phyloP scores from a whole-genome alignment of 1,140 invertebrate genomes.

The Drosophila pectinifera region DNA sequence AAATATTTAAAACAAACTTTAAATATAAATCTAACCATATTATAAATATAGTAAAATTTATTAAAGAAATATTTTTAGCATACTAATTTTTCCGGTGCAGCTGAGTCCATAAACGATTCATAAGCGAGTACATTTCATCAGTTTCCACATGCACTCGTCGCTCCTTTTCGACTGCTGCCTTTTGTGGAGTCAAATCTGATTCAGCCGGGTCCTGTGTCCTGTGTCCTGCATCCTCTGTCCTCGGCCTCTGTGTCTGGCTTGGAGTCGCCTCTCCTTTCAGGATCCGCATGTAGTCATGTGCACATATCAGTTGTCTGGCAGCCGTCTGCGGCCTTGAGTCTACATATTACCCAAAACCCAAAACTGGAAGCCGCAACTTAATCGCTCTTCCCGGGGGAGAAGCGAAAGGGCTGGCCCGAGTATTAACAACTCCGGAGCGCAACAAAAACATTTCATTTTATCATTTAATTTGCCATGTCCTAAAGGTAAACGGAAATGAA shows the following conservation, averaged over 20 bases:
- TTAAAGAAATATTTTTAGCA: not conserved
- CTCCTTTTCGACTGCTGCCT: slow-evolving; percentile 55
- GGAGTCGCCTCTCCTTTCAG: slow-evolving; percentile 36
- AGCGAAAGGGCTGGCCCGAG: slow-evolving; percentile 10
- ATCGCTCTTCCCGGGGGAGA: slow-evolving; percentile 51
- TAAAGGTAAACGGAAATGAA: slow-evolving; percentile 33
- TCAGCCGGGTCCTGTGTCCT: slow-evolving; percentile 33
- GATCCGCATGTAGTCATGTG: slow-evolving; percentile 72
- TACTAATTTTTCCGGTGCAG: slow-evolving; percentile 23
- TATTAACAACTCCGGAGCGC: slow-evolving; percentile 49
- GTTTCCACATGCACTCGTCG: slow-evolving; percentile 20
- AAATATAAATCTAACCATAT: not conserved
- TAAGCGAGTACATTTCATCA: slow-evolving; percentile 74
- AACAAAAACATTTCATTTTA: slow-evolving; percentile 40
- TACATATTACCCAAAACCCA: slow-evolving; percentile 33
- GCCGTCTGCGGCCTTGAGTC: slow-evolving; percentile 81
- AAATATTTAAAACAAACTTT: not conserved
- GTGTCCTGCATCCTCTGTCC: slow-evolving; percentile 44
- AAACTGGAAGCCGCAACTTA: slow-evolving; percentile 78
- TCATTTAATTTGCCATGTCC: slow-evolving; percentile 61
- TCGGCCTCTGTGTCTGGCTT: slow-evolving; percentile 48
- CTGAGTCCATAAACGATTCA: slow-evolving; percentile 50
- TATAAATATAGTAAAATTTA: too few species aligned
- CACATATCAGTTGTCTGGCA: slow-evolving; percentile 84
- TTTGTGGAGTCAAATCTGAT: slow-evolving; percentile 60